Evolutionary conservation across 2,797 vertebrate genomes (phyloP), one percentile per base, ranked within the genome.

Genomic region (Sarcoramphus papa): DNA sequence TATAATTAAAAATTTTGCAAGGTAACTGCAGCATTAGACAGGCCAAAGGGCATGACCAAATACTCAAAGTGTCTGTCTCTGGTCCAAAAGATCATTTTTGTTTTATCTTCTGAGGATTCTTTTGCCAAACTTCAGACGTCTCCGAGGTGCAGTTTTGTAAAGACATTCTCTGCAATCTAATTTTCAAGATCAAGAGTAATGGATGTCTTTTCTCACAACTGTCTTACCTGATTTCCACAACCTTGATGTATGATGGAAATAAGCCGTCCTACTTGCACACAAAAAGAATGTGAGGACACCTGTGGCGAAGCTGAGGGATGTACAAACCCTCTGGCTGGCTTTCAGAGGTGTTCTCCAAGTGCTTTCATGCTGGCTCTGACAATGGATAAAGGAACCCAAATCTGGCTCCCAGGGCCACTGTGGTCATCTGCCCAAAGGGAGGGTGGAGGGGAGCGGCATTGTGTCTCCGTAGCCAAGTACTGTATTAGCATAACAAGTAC

Each of bases 111-210:
- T 83, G 60, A 85, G 37, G 25, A 33, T 77, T 89, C 48, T 70
- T n/a, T 89, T 89, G 74, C 59, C 64, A 64, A 92, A 80, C 57
- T 74, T 92, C 57, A 94, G 85, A 93, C 4, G 12, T 47, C 23
- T 85, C 84, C 19, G 63, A 79, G 56, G 5, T 80, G 67, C 64
- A 93, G 67, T 59, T 93, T 45, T 68, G 67, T 70, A 21, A 81
- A 86, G 63, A 59, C 50, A 14, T 19, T 84, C 43, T 48, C 63
- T 70, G n/a, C 74, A 74, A 51, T n/a, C 51, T 88, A 13, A 76
- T 80, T 89, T 59, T 67, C 47, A 65, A 94, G 86, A 95, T 96
- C 88, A 93, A 93, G 93, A 92, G 63, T 12, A 59, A 77, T 6
- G 51, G 62, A 18, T 69, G 18, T 35, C 67, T 91, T 75, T 93